Conservation (phyloP, 2,888 invertebrate species). For the Tiliacea citrago region DNA sequence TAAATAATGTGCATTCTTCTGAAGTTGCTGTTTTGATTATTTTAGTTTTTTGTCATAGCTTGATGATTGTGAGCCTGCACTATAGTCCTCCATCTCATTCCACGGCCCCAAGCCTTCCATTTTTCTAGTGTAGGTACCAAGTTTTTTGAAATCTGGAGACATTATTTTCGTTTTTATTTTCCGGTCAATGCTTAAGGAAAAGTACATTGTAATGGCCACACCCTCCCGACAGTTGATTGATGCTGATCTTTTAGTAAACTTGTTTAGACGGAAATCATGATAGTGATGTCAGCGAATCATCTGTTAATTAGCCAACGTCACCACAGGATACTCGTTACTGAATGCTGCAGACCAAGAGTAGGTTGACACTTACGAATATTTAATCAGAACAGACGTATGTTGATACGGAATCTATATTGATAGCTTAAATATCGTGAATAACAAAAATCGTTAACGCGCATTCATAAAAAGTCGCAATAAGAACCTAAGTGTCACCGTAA, state of each 20-base stretch:
- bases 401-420: background rate
- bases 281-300: background rate
- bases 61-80: background rate
- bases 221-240: background rate
- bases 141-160: background rate
- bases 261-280: background rate
- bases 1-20: conserved; percentile 9
- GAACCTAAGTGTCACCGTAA: no score
- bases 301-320: background rate
- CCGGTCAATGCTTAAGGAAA: background rate
- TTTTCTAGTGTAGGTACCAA: background rate
- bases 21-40: conserved; percentile 4
- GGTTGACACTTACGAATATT: conserved; percentile 12
- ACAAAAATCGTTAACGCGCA: background rate
- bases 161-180: background rate
- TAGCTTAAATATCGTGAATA: background rate
- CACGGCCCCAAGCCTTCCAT: background rate
- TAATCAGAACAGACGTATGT: conserved; percentile 12
- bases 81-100: background rate
- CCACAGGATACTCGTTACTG: no score
- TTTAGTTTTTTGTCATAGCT: conserved; percentile 12
- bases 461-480: background rate
- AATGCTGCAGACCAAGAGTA: background rate
- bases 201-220: background rate
- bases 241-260: conserved; percentile 3